Evolutionary conservation across 2,797 vertebrate genomes (phyloP).

Genomic region (Streptopelia turtur): DNA sequence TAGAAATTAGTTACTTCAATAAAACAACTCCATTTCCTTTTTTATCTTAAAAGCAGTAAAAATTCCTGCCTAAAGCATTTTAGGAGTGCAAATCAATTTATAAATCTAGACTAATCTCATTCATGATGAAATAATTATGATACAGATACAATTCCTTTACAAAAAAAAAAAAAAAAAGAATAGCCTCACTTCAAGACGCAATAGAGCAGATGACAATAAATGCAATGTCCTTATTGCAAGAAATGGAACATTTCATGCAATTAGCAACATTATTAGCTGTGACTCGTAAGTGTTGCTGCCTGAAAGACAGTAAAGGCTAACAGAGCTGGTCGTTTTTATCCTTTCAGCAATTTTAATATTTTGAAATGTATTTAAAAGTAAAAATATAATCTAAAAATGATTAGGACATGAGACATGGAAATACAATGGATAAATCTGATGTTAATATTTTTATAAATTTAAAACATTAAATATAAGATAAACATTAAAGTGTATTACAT

Average conservation of each 20-base stretch:
- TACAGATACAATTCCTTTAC: neutral
- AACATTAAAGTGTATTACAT: neutral
- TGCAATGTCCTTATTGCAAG: neutral
- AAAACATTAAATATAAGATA: neutral
- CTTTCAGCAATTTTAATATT: neutral
- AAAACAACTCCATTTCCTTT: neutral
- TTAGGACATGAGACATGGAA: neutral
- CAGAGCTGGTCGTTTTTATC: neutral
- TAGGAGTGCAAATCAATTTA: neutral
- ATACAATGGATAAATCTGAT: neutral
- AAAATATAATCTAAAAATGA: neutral
- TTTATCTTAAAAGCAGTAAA: neutral
- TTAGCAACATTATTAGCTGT: neutral
- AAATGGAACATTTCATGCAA: constrained; percentile 18
- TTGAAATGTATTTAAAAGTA: neutral
- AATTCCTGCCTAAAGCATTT: neutral
- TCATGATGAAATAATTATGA: neutral
- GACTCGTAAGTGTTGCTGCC: neutral
- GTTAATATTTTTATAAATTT: neutral
- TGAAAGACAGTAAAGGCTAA: neutral
- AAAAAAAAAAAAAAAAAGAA: neutral
- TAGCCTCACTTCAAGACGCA: neutral
- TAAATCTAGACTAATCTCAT: neutral
- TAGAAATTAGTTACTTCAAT: neutral
- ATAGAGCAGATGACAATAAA: constrained; percentile 6